Evolutionary conservation across 2,888 invertebrate genomes (phyloP).

Genomic region (Tubulanus polymorphus): DNA sequence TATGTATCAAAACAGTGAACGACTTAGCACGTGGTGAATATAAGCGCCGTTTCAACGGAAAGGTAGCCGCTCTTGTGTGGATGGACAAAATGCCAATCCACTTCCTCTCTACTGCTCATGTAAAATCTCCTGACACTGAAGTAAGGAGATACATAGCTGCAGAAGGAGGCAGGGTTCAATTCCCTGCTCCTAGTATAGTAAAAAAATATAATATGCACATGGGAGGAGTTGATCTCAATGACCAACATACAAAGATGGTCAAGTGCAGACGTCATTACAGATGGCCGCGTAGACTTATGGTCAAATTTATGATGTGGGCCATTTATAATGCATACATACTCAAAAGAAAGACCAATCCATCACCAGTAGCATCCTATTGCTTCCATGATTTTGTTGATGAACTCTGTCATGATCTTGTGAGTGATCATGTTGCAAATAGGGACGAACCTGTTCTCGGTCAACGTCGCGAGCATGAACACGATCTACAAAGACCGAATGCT

Average conservation of each 20-base stretch:
- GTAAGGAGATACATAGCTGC: slow-evolving; percentile 2
- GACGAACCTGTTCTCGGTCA: background rate
- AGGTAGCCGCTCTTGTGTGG: slow-evolving; percentile 15
- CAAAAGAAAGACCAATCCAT: background rate
- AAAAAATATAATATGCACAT: slow-evolving; percentile 16
- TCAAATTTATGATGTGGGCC: slow-evolving; percentile 15
- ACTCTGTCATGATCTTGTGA: slow-evolving; percentile 7
- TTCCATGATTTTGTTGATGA: slow-evolving; percentile 11
- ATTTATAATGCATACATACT: slow-evolving; percentile 9
- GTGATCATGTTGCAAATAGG: slow-evolving; percentile 4
- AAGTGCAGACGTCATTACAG: slow-evolving; percentile 10
- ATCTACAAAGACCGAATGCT: slow-evolving; percentile 6
- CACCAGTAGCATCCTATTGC: background rate
- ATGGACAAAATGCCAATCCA: slow-evolving; percentile 15
- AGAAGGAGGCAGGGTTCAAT: slow-evolving; percentile 3
- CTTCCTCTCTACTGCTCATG: slow-evolving; percentile 13
- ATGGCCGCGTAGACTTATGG: slow-evolving; percentile 13
- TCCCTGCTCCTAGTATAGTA: slow-evolving; percentile 10
- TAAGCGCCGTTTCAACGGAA: slow-evolving; percentile 3
- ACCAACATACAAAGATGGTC: slow-evolving; percentile 13
- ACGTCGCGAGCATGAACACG: slow-evolving; percentile 3
- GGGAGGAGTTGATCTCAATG: slow-evolving; percentile 18
- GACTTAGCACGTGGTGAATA: background rate
- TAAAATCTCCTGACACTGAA: slow-evolving; percentile 4
- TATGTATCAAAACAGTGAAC: slow-evolving; percentile 7